phyloP scores from a whole-genome alignment of 2,113 vertebrate genomes.

The Sceloporus tristichus region DNA sequence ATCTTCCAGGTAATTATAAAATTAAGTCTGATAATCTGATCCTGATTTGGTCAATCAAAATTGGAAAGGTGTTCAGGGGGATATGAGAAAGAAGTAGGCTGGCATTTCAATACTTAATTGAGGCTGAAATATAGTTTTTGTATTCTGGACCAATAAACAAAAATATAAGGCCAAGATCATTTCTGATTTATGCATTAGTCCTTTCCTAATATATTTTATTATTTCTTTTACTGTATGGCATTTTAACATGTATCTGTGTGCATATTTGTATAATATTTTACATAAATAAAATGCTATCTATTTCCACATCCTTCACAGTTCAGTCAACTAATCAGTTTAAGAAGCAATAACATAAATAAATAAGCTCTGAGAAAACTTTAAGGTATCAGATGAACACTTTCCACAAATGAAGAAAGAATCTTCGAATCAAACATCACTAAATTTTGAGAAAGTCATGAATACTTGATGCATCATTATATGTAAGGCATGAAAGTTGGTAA shows the following conservation, averaged over 20 bases:
- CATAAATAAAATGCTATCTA: constrained; percentile 28
- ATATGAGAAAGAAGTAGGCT: not conserved
- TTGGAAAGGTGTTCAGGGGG: not conserved
- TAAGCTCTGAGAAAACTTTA: not conserved
- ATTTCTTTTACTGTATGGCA: constrained; percentile 34
- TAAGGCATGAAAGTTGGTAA: not conserved
- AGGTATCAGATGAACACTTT: not conserved
- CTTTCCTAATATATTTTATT: constrained; percentile 46
- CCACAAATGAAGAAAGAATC: not conserved
- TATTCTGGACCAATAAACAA: constrained; percentile 56
- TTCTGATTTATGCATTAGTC: constrained; percentile 50
- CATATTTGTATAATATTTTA: constrained; percentile 23
- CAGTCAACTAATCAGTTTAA: constrained; percentile 26
- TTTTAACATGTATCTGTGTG: constrained; percentile 34
- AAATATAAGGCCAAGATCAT: constrained; percentile 6
- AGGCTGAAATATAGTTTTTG: constrained; percentile 12
- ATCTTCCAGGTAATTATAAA: constrained; percentile 51
- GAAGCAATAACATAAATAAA: not conserved
- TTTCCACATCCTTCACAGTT: constrained; percentile 26
- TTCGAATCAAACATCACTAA: not conserved
- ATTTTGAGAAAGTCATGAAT: not conserved
- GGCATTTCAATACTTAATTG: constrained; percentile 49
- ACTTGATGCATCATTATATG: not conserved
- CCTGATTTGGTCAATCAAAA: constrained; percentile 8
- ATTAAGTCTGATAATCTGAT: not conserved